Conservation (phyloP, 2,888 invertebrate species). For the Hirtodrosophila histrioides region DNA sequence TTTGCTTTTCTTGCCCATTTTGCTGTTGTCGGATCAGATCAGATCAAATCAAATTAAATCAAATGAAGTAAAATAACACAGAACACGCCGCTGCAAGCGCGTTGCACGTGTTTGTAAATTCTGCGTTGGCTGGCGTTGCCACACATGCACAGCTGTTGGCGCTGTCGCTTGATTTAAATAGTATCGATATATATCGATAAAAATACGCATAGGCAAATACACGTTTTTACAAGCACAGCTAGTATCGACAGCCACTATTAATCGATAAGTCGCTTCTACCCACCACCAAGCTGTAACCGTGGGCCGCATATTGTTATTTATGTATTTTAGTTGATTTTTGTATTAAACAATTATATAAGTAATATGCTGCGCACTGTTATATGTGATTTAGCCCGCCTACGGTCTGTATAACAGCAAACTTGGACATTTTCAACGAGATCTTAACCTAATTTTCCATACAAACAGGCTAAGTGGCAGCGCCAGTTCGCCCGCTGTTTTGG, state of each 20-base stretch:
- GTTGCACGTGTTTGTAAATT: constrained; percentile 56
- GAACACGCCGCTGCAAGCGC: constrained; percentile 47
- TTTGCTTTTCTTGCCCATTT: constrained; percentile 98
- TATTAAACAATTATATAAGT: constrained; percentile 68
- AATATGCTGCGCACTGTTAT: constrained; percentile 73
- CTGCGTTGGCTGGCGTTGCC: constrained; percentile 34
- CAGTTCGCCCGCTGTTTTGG: constrained; percentile 38
- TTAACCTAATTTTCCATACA: constrained; percentile 13
- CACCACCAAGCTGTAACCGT: constrained; percentile 35
- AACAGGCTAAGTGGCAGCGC: constrained; percentile 38
- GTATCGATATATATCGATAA: constrained; percentile 2
- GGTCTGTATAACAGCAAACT: constrained; percentile 49
- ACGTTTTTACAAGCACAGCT: too few species aligned
- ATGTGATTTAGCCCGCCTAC: constrained; percentile 66
- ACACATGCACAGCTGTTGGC: constrained; percentile 20
- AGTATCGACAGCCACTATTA: neutral
- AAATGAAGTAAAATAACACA: constrained; percentile 22
- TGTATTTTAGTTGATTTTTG: constrained; percentile 55
- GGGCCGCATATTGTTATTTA: constrained; percentile 51
- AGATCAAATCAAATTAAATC: constrained; percentile 15
- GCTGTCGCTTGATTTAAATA: constrained; percentile 14
- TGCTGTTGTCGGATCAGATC: constrained; percentile 74
- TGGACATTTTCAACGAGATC: neutral
- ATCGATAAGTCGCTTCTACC: constrained; percentile 15
- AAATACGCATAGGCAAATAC: too few species aligned